Base-by-base conservation (phyloP, 2,797 vertebrate species). In the Acanthornis magna region DNA sequence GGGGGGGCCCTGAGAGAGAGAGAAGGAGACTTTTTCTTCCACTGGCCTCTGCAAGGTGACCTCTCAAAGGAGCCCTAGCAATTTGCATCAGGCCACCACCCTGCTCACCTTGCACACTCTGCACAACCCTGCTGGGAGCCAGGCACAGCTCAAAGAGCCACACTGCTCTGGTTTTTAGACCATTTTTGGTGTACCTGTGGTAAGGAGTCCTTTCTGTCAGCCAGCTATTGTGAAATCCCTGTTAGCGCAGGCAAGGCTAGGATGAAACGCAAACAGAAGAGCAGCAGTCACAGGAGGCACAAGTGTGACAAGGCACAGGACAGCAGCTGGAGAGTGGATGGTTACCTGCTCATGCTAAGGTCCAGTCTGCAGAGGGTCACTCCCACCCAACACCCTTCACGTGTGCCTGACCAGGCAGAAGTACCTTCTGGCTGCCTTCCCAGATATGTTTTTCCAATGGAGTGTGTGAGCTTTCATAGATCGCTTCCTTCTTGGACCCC, bases 31-130 rank as follows among this genome's bases (percentile, higher is more conserved):
- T 6, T 38, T 58, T 13, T 53, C 32, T 47, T 72, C 42, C 3
- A 1, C 62, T 74, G 48, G 40, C 20, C 25, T 57, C 55, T 73
- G 68, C 16, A 51, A 42, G 26, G 12, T 18, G 29, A 45, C 7
- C 1, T 70, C 29, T 45, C 43, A 32, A 55, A 80, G 48, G 43
- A 80, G 45, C 13, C 32, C 50, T 3, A 8, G 26, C 15, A 36
- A 36, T 29, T 58, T n/a, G 13, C 5, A 2, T 32, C 75, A 47
- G 57, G 9, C n/a, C 53, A 67, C 19, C 47, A 43, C 9, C 10
- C 21, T 63, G 19, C 58, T 40, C 0, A 0, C 29, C 34, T 48
- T 32, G 38, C 38, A 27, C 0, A 0, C 55, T 32, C 55, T n/a
- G n/a, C 43, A 89, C 65, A 34, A 11, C 22, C 0, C 0, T 40